Evolutionary conservation across 2,888 invertebrate genomes (phyloP), one percentile per base, ranked within the genome.

Genomic region (Drosophila cracens): DNA sequence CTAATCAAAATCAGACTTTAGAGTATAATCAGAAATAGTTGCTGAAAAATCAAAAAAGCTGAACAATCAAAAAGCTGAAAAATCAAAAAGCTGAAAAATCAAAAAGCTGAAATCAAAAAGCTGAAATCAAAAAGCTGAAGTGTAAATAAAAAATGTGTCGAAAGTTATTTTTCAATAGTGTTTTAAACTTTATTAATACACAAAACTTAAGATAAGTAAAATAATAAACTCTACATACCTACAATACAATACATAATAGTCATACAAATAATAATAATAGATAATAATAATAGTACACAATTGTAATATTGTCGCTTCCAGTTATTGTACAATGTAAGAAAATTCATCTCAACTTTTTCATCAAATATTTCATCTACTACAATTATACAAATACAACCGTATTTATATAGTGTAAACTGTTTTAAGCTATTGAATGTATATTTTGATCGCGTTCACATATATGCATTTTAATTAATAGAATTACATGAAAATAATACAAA

Each of bases 181-280:
- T 90, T 90, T 90, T 76, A 79, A 72, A 72, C 79, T 90, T 90
- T 87, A 90, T 91, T 90, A 91, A 91, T 88, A 91, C 87, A 91
- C 92, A 92, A 91, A 85, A 91, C 92, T 92, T 91, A 92, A 79
- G 81, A 81, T 71, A 74, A 74, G 74, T 71, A 74, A 90, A 90
- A 87, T 88, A 91, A 83, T 91, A 92, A 92, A 91, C 81, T 91
- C 91, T 91, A 91, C 92, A 92, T 92, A 91, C 92, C 92, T 92
- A 92, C 91, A 92, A 91, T 90, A 86, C 90, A 86, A 86, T 90
- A 89, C 88, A 90, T 90, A 90, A 85, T 85, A 85, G 90, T 90
- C 79, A 82, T 90, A 89, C 74, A 82, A 81, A 86, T 90, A 83
- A 88, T 84, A 90, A 82, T 81, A 85, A 87, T 83, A 87, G 84